These are phyloP conservation scores for Phrynocephalus guinanensis DNA, from an alignment of 2,797 vertebrate species.

Conservation along the genomic window DNA sequence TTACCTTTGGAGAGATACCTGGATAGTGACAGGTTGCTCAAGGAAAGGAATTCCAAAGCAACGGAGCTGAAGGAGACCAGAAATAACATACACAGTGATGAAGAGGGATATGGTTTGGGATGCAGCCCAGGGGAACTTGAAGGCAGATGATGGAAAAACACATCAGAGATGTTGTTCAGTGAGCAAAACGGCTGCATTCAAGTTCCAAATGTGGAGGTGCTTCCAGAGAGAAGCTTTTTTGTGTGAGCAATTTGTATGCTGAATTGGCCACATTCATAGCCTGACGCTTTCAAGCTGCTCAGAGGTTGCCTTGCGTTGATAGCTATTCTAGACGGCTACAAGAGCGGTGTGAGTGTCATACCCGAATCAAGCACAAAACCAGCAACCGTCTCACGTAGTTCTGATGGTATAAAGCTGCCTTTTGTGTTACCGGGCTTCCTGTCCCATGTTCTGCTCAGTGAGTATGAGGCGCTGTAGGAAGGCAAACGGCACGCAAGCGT, in stretches of 20 bases:
- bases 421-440: background rate
- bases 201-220: background rate
- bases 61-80: no score
- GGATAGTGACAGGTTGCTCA: background rate
- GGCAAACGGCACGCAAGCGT: background rate
- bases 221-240: background rate
- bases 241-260: background rate
- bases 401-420: background rate
- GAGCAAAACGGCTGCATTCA: background rate
- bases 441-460: conserved; percentile 2
- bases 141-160: background rate
- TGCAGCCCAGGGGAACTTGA: background rate
- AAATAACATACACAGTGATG: background rate
- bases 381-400: background rate
- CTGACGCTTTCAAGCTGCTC: background rate
- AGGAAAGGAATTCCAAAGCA: no score
- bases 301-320: background rate
- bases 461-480: background rate
- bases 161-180: background rate
- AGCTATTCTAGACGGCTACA: background rate
- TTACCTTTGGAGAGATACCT: background rate
- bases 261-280: background rate
- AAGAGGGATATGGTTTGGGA: background rate
- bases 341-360: background rate
- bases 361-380: conserved; percentile 8